Evolutionary conservation across 2,113 vertebrate species (phyloP).

Genomic region (Sitta europaea): DNA sequence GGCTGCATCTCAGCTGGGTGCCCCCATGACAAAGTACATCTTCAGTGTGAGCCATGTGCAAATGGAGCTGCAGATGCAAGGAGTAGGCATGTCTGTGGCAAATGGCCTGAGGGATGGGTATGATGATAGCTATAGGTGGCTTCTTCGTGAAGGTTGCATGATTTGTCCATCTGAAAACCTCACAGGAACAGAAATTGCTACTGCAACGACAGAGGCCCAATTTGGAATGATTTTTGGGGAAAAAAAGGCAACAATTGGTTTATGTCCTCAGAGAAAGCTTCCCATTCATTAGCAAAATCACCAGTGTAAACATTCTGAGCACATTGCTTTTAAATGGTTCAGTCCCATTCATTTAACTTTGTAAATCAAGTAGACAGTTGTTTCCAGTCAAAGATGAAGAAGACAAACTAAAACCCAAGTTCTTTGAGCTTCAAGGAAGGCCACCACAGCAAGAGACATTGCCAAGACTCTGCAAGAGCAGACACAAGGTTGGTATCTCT

Average conservation of each 20-base stretch:
- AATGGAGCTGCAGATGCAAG: fast-evolving
- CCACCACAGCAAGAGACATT: neutral
- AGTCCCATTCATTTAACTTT: neutral
- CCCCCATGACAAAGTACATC: fast-evolving
- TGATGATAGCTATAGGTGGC: neutral
- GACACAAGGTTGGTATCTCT: neutral
- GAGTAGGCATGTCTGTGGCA: neutral
- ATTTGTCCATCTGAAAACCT: neutral
- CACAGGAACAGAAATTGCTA: neutral
- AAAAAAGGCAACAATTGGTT: neutral
- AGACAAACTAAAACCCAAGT: neutral
- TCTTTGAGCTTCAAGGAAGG: neutral
- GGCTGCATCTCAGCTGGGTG: neutral
- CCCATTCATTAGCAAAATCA: neutral
- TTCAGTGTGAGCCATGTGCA: fast-evolving
- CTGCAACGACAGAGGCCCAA: neutral
- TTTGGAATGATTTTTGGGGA: neutral
- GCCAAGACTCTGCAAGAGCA: neutral
- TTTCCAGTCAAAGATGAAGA: neutral
- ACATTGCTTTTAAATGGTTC: neutral
- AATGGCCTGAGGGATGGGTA: neutral
- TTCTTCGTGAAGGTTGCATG: neutral
- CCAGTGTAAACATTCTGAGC: neutral
- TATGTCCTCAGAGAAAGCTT: neutral
- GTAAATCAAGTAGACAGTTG: neutral